Evolutionary conservation across 1,140 invertebrate genomes (phyloP), one percentile per base, ranked within the genome.

Genomic region (Drosophila elegans): DNA sequence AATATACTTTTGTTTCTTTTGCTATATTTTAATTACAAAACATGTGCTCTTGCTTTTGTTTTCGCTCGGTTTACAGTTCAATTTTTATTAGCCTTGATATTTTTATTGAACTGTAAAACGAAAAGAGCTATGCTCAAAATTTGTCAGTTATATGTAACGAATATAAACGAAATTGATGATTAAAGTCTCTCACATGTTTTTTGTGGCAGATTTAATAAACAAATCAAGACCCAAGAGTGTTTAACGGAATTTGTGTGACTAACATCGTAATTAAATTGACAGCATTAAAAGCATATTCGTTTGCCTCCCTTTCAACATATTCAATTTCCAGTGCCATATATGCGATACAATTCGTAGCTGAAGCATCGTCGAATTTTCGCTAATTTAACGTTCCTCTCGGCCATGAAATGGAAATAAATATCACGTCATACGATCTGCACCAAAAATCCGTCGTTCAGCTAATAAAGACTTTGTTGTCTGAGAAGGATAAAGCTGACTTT

Each of bases 381-480:
- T 56, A 48, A 71, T 57, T 72, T 72, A 57, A 57, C 46, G 44
- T 57, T 72, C 44, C 66, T 57, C 25, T 71, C 21, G 51, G 68
- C 68, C 66, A 71, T 71, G 32, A 71, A 72, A 72, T 72, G 66
- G 42, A 49, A 72, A 72, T 72, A 72, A 57, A 72, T 72, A 72
- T 72, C 68, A 71, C n/a, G 68, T 49, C 68, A 72, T 72, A 57
- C 52, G 68, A 71, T 71, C 51, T 71, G 29, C 66, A 49, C 3
- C 32, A 32, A 66, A 67, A 68, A 66, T 68, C 60, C 38, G 5
- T 9, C 21, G 38, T 2, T 42, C 9, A 36, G 64, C 68, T 72
- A 72, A 72, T 72, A 42, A 71, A 36, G 64, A 71, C 67, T 71
- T 72, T 71, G 68, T 72, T 57, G 68, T 72, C 68, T 71, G 66